Evolutionary conservation across 2,797 vertebrate species (phyloP).

Genomic region (Muscicapa striata): DNA sequence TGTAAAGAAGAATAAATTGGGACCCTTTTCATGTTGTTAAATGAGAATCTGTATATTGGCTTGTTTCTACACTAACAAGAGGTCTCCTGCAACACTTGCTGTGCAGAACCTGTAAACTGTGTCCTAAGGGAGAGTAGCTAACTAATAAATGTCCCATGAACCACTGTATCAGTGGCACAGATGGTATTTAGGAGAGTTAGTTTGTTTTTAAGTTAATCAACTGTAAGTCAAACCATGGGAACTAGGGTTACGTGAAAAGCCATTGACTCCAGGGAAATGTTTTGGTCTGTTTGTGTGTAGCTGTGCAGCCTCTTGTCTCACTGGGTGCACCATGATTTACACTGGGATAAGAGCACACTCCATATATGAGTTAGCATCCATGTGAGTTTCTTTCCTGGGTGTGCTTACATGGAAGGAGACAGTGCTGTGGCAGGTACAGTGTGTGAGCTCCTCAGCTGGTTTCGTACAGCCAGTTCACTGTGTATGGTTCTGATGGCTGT

Average conservation of each 20-base stretch:
- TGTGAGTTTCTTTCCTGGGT: background rate
- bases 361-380: rapidly evolving
- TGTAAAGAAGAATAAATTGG: too few relatives aligned
- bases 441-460: background rate
- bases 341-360: background rate
- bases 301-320: background rate
- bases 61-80: too few relatives aligned
- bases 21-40: too few relatives aligned
- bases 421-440: background rate
- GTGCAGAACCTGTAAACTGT: background rate
- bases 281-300: background rate
- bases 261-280: rapidly evolving
- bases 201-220: background rate
- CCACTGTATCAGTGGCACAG: background rate
- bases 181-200: background rate
- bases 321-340: background rate
- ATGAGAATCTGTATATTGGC: too few relatives aligned
- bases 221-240: background rate
- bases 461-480: background rate
- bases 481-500: rapidly evolving
- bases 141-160: background rate
- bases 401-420: background rate
- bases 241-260: background rate
- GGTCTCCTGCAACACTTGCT: background rate
- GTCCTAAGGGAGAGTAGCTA: background rate